Base-by-base conservation (phyloP, 2,888 invertebrate species). In the Drosophila meridionalis region DNA sequence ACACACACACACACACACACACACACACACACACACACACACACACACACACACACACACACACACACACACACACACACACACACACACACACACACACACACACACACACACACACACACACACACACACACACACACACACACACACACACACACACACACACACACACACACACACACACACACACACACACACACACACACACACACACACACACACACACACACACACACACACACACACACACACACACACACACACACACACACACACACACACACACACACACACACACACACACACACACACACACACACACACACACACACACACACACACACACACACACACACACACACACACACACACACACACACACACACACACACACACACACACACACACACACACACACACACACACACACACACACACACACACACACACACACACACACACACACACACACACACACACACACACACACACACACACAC, bases 1-100 rank as follows among this genome's bases (percentile, higher is more conserved):
- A 57, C 55, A 72, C 40, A 53, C 56, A 52, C 42, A 71, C 47
- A 57, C 55, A 72, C 40, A 53, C 56, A 52, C 42, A 71, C 47
- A 57, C 55, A 72, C 40, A 53, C 56, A 52, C 42, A 71, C 47
- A 57, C 55, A 72, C 40, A 53, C 56, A 52, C 42, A 71, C 47
- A 57, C 55, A 72, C 40, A 53, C 56, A 52, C 42, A 71, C 47
- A 57, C 55, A 72, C 40, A 53, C 56, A 52, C 42, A 71, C 47
- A 57, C 55, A 72, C 40, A 53, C 56, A 52, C 42, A 71, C 47
- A 57, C 55, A 72, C 40, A 53, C 56, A 52, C 42, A 71, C 47
- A 57, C 55, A 72, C 40, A 53, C 56, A 52, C 42, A 71, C 47
- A 57, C 55, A 72, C 40, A 53, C 56, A 52, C 42, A 71, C 47